phyloP scores from a whole-genome alignment of 2,797 vertebrate species.

The Odontamblyopus lacepedii region DNA sequence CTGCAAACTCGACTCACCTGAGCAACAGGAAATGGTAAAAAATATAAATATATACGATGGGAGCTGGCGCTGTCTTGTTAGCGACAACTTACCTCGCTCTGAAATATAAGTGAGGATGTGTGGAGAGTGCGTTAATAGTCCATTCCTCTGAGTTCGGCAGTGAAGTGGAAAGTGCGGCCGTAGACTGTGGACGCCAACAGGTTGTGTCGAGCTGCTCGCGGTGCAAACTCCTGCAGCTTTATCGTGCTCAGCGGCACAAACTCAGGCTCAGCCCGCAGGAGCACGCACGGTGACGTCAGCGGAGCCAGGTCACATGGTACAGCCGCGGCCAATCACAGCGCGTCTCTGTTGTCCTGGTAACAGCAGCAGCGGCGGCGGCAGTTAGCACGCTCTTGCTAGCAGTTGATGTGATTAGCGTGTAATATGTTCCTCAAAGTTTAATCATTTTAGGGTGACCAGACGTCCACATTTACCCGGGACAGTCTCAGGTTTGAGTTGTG shows the following conservation, averaged over 20 bases:
- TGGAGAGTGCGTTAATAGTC: constrained; percentile 57
- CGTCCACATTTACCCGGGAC: no score
- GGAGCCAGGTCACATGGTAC: constrained; percentile 57
- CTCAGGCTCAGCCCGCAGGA: constrained; percentile 51
- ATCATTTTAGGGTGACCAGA: neutral
- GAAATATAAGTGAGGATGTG: constrained; percentile 30
- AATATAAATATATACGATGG: neutral
- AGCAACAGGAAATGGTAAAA: constrained; percentile 59
- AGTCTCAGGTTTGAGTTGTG: no score
- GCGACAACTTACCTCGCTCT: constrained; percentile 64
- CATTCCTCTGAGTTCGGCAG: constrained; percentile 53
- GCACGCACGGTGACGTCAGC: constrained; percentile 64
- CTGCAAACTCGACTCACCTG: constrained; percentile 44
- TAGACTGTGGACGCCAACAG: constrained; percentile 32
- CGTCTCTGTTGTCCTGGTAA: constrained; percentile 65
- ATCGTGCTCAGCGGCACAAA: constrained; percentile 24
- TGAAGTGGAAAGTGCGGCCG: constrained; percentile 22
- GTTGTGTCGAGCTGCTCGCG: constrained; percentile 43
- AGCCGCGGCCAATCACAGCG: constrained; percentile 61
- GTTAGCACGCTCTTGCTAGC: neutral
- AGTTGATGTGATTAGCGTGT: constrained; percentile 31
- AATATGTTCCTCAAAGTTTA: neutral
- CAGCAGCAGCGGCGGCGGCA: constrained; percentile 51
- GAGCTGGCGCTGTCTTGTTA: constrained; percentile 16
- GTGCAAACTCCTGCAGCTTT: constrained; percentile 62